Evolutionary conservation across 2,113 vertebrate species (phyloP).

Genomic region (Hiodon tergisus): DNA sequence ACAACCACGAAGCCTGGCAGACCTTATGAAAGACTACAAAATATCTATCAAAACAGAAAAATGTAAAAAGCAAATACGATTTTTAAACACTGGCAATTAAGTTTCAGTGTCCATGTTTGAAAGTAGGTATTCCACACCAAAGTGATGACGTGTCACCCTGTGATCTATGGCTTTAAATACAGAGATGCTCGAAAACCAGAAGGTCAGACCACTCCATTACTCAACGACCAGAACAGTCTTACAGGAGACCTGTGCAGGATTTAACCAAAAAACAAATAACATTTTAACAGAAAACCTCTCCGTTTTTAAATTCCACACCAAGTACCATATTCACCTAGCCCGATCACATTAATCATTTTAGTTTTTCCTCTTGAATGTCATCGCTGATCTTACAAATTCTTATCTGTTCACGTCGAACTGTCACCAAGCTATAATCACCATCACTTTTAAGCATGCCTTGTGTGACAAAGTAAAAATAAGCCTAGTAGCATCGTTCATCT

Average conservation of each 20-base stretch:
- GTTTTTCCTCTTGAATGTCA: slow-evolving; percentile 36
- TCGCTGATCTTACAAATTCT: slow-evolving; percentile 39
- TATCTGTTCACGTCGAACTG: slow-evolving; percentile 33
- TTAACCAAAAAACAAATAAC: slow-evolving; percentile 52
- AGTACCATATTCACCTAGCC: slow-evolving; percentile 41
- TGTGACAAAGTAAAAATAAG: slow-evolving; percentile 39
- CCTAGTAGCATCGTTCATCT: slow-evolving; percentile 42
- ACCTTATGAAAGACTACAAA: too few relatives aligned
- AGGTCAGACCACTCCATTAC: background rate
- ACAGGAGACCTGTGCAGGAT: background rate
- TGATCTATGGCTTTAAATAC: slow-evolving; percentile 18
- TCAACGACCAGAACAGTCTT: background rate
- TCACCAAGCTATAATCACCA: slow-evolving; percentile 26
- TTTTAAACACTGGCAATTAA: too few relatives aligned
- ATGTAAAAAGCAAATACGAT: too few relatives aligned
- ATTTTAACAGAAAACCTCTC: slow-evolving; percentile 42
- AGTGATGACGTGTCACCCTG: background rate
- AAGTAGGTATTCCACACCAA: background rate
- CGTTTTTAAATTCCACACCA: slow-evolving; percentile 47
- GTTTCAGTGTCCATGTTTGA: too few relatives aligned
- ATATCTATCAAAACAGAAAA: too few relatives aligned
- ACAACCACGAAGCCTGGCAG: too few relatives aligned
- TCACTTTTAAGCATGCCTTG: slow-evolving; percentile 29
- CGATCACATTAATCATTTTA: slow-evolving; percentile 30
- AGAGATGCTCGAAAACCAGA: background rate